A percentile compares a stretch with the other conserved stretches of the same genome.
phyloP scores from a whole-genome alignment of 2,888 invertebrate genomes.

The Dasysyrphus tricinctus region DNA sequence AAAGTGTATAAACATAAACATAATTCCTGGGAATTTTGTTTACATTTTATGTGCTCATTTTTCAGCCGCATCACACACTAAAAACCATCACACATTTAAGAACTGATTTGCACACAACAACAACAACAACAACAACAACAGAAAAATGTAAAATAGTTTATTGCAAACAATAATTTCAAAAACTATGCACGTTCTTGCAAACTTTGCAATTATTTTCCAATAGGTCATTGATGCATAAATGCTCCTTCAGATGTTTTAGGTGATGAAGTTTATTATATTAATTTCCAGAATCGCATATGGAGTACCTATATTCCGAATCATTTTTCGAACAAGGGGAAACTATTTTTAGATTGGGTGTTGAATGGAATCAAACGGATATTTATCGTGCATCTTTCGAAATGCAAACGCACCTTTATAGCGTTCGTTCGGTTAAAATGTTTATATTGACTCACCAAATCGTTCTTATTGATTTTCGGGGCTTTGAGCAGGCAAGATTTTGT shows the following conservation, averaged over 20 bases:
- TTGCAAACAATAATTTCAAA: conserved; percentile 42
- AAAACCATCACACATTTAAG: background rate
- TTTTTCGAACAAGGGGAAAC: conserved; percentile 1
- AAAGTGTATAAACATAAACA: conserved; percentile 48
- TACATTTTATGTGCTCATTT: conserved; percentile 43
- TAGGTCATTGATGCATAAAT: background rate
- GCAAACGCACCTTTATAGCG: conserved; percentile 31
- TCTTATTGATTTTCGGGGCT: conserved; percentile 15
- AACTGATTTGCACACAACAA: no score
- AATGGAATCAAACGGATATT: conserved; percentile 36
- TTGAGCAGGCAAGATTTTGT: conserved; percentile 49
- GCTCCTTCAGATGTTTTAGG: conserved; percentile 1
- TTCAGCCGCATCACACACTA: conserved; percentile 24
- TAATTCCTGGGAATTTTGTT: conserved; percentile 33
- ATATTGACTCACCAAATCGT: conserved; percentile 50
- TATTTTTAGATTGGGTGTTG: conserved; percentile 44
- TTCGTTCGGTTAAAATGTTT: conserved; percentile 33
- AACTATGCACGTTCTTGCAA: conserved; percentile 24
- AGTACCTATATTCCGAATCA: no score
- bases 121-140: background rate
- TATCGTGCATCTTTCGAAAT: conserved; percentile 18
- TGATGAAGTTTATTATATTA: no score
- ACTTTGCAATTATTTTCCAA: conserved; percentile 37
- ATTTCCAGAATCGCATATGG: conserved; percentile 27
- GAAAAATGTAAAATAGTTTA: conserved; percentile 24